Base-by-base conservation (phyloP, 1,140 invertebrate genomes). In the Zophobas morio region DNA sequence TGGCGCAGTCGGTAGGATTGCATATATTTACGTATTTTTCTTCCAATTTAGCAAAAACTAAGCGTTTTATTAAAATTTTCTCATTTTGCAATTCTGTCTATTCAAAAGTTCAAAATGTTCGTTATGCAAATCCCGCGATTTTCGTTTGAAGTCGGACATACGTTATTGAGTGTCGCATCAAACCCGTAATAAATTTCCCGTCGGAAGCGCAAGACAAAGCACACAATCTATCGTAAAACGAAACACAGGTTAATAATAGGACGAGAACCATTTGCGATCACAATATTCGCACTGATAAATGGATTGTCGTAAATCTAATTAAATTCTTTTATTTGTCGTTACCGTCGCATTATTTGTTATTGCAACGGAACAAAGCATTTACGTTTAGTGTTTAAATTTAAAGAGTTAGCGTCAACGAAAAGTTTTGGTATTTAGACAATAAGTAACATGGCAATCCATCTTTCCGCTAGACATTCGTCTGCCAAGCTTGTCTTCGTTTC, bases 381-480 rank as follows among this genome's bases (percentile, higher is more conserved):
- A 39, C 35, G 56, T 37, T 60, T 78, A 72, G 54, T 49, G 73
- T 42, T 73, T 53, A 49, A 74, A 73, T 73, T 78, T 78, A 78
- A 78, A 78, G 76, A 78, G 76, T 78, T 78, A 73, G 54, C 76
- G 76, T 74, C 76, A 74, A 78, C 76, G 54, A 74, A 72, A 73
- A 76, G 39, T 72, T 76, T 76, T 51, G 70, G 74, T 74, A 79
- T 79, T 79, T 76, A 76, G 70, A 79, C 78, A 79, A 79, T 79
- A 79, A 79, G 74, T 60, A 76, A 76, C 78, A 78, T 73, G 70
- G 75, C 78, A 79, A 79, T 79, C 78, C 74, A 79, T 79, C 78
- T 79, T 79, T 73, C 42, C 37, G 46, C 56, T 57, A 79, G 78
- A 76, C 75, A 76, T 60, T 79, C 74, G 78, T 79, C 60, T 66